Conservation (phyloP, 2,888 invertebrate genomes). For the Ectobius pallidus region DNA sequence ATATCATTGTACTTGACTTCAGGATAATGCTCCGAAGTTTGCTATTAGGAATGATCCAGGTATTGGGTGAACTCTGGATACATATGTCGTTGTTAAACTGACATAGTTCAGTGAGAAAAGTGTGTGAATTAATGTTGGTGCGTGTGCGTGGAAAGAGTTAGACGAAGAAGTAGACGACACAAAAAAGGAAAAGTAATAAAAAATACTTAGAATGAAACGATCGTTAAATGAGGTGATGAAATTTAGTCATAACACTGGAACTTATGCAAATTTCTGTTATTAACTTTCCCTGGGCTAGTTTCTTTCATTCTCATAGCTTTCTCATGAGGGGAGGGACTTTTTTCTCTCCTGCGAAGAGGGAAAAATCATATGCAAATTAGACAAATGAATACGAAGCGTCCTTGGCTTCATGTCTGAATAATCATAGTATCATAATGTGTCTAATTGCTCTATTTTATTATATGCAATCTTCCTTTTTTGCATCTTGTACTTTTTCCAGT, state of each 20-base stretch:
- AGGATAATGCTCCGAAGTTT: too few relatives aligned
- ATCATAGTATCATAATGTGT: constrained; percentile 26
- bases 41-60: too few relatives aligned
- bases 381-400: constrained; percentile 23
- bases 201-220: constrained; percentile 35
- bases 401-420: constrained; percentile 24
- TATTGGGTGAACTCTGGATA: too few relatives aligned
- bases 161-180: constrained; percentile 14
- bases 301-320: constrained; percentile 1
- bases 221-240: constrained; percentile 38
- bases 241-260: constrained; percentile 39
- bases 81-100: not conserved
- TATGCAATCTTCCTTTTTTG: not conserved
- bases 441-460: constrained; percentile 26
- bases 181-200: constrained; percentile 22
- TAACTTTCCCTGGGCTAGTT: constrained; percentile 19
- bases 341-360: not conserved
- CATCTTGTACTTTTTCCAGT: not conserved
- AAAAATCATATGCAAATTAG: constrained; percentile 28
- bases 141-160: constrained; percentile 23
- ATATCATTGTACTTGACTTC: too few relatives aligned
- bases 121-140: constrained; percentile 25
- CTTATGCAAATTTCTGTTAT: constrained; percentile 33
- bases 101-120: not conserved
- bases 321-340: not conserved